Base-by-base conservation (phyloP, 1,140 invertebrate genomes). In the Panonychus citri region DNA sequence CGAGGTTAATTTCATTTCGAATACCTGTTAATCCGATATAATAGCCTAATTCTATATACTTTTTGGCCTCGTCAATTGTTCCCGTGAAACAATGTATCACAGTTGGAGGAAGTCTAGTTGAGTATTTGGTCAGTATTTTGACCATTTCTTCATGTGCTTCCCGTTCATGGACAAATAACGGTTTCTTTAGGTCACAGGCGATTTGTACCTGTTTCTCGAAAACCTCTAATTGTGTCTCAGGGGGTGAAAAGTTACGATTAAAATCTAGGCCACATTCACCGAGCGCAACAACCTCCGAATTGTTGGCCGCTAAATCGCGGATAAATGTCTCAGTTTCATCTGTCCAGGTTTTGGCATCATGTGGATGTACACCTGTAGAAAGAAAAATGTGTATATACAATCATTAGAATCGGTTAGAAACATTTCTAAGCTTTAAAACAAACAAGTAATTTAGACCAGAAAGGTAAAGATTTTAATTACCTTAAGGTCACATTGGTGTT, bases 221-320 rank as follows among this genome's bases (percentile, higher is more conserved):
- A 25, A 88, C 87, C 61, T 79, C 74, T 60, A 81, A 74, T 71
- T 95, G 89, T 60, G 81, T 78, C 55, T 81, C 78, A 10, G 82
- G 84, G 60, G 89, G 82, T 10, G 86, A 90, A 69, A 91, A 93
- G 69, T 91, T 86, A 66, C 87, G 78, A 70, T 84, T 88, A 68
- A 89, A 94, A 72, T 95, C 89, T 56, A 94, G 74, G 17, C 88
- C 89, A 71, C 87, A 93, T 72, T 90, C 85, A 17, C 88, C 89
- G 25, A 94, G 77, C 1, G 88, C 88, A 37, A 94, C 87, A 72
- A 86, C 91, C 72, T 91, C 86, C 13, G 21, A 19, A 19, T 79
- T 78, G 67, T 85, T 84, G 49, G 71, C 70, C 3, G 82, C 80
- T 56, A 87, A 77, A 61, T 76, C 75, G 64, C 76, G 69, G 15